A percentile compares a stretch with the other conserved stretches of the same genome.
Conservation (phyloP, 37 sponge, comb jelly and placozoan species). For the Cladorhizidae sp. region DNA sequence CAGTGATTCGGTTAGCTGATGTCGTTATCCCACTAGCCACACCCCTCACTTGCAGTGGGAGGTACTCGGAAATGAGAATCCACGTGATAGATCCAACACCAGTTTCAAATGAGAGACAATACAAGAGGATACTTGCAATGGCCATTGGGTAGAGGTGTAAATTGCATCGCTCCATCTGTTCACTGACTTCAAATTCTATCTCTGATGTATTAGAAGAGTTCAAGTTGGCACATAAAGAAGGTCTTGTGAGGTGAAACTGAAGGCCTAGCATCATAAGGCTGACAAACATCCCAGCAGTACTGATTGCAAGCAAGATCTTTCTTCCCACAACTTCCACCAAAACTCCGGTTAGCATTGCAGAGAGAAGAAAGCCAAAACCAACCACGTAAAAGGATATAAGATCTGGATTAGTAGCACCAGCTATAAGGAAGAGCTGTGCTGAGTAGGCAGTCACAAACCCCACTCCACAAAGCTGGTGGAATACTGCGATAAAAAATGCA, state of each 20-base stretch:
- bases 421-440: constrained; percentile 30
- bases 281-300: constrained; percentile 27
- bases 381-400: constrained; percentile 16
- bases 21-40: constrained; percentile 41
- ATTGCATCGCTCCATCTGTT: not conserved
- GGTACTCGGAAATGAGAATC: constrained; percentile 65
- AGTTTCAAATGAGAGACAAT: constrained; percentile 43
- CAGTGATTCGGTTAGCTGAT: constrained; percentile 35
- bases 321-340: constrained; percentile 73
- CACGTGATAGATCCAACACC: constrained; percentile 66
- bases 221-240: not conserved
- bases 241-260: constrained; percentile 32
- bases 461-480: constrained; percentile 59
- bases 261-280: constrained; percentile 32
- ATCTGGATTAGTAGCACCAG: constrained; percentile 17
- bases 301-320: constrained; percentile 51
- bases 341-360: constrained; percentile 26
- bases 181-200: not conserved
- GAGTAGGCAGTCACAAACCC: constrained; percentile 33
- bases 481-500: constrained; percentile 2
- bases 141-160: constrained; percentile 21
- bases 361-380: constrained; percentile 23
- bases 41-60: constrained; percentile 65
- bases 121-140: constrained; percentile 39
- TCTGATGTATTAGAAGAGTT: not conserved